phyloP scores from a whole-genome alignment of 2,888 invertebrate genomes.

The Drosophila fungiperda region DNA sequence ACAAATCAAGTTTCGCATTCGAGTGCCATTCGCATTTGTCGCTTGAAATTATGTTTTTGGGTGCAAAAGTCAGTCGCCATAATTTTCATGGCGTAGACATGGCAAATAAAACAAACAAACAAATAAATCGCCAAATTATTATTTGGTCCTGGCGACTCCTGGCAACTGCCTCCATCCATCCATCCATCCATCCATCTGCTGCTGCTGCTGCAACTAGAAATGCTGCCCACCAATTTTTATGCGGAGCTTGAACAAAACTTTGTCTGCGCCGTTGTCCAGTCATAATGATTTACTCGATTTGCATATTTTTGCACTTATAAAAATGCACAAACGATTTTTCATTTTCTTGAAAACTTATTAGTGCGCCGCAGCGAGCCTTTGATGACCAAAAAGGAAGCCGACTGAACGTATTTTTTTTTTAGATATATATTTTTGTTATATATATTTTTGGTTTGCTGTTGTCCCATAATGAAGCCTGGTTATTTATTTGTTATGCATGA shows the following conservation, averaged over 20 bases:
- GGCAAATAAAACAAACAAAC: constrained; percentile 73
- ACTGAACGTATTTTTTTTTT: constrained; percentile 20
- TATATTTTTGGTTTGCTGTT: constrained; percentile 1
- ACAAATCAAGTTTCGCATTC: neutral
- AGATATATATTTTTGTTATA: constrained; percentile 21
- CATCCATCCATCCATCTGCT: neutral
- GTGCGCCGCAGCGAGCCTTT: constrained; percentile 69
- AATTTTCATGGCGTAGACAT: constrained; percentile 72
- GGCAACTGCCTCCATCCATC: neutral
- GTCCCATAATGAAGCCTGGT: constrained; percentile 43
- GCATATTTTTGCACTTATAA: constrained; percentile 83
- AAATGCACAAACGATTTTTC: constrained; percentile 83
- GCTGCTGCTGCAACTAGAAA: constrained; percentile 13
- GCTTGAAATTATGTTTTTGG: constrained; percentile 57
- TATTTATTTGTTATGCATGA: constrained; percentile 75
- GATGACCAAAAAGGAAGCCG: constrained; percentile 48
- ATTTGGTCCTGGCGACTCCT: constrained; percentile 43
- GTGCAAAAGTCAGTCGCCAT: constrained; percentile 69
- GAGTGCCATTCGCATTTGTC: constrained; percentile 54
- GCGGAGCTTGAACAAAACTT: constrained; percentile 62
- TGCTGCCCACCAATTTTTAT: constrained; percentile 46
- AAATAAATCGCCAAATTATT: constrained; percentile 78
- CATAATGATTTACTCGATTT: constrained; percentile 83
- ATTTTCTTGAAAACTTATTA: constrained; percentile 82
- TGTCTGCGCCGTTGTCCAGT: constrained; percentile 63